phyloP scores from a whole-genome alignment of 2,888 invertebrate species.

The Leptinotarsa haldemani region DNA sequence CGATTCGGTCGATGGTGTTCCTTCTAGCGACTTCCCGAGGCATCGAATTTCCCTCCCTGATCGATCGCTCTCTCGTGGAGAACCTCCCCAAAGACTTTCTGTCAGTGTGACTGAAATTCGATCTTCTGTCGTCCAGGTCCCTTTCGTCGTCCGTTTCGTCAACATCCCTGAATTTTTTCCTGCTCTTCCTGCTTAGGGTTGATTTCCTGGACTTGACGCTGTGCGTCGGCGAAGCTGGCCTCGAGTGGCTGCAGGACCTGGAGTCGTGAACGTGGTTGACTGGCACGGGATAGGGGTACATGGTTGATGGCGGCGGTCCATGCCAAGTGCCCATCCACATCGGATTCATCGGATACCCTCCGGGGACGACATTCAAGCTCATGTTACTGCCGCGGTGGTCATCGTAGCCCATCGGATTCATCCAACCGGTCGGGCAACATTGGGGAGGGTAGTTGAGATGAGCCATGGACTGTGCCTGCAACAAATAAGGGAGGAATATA shows the following conservation, averaged over 20 bases:
- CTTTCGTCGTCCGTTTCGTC: slow-evolving; percentile 67
- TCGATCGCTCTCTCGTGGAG: slow-evolving; percentile 50
- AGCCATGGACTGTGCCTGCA: slow-evolving; percentile 79
- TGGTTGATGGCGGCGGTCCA: slow-evolving; percentile 61
- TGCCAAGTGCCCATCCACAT: slow-evolving; percentile 68
- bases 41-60: slow-evolving; percentile 57
- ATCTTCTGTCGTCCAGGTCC: slow-evolving; percentile 57
- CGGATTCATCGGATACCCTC: slow-evolving; percentile 61
- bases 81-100: slow-evolving; percentile 56
- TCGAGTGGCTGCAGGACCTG: slow-evolving; percentile 72
- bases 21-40: slow-evolving; percentile 57
- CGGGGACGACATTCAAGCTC: slow-evolving; percentile 67
- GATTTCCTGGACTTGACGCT: slow-evolving; percentile 79
- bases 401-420: slow-evolving; percentile 61
- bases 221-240: slow-evolving; percentile 76
- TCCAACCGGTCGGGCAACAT: slow-evolving; percentile 68
- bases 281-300: slow-evolving; percentile 58
- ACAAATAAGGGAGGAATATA: neutral
- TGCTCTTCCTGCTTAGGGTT: slow-evolving; percentile 69
- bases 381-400: slow-evolving; percentile 69
- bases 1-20: slow-evolving; percentile 52
- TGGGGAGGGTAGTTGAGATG: slow-evolving; percentile 71
- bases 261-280: slow-evolving; percentile 68
- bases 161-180: slow-evolving; percentile 66
- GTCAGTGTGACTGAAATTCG: slow-evolving; percentile 59